These are phyloP conservation scores for Notoglanidium macrostoma DNA, from an alignment of 2,797 vertebrate species.

Conservation along the genomic window DNA sequence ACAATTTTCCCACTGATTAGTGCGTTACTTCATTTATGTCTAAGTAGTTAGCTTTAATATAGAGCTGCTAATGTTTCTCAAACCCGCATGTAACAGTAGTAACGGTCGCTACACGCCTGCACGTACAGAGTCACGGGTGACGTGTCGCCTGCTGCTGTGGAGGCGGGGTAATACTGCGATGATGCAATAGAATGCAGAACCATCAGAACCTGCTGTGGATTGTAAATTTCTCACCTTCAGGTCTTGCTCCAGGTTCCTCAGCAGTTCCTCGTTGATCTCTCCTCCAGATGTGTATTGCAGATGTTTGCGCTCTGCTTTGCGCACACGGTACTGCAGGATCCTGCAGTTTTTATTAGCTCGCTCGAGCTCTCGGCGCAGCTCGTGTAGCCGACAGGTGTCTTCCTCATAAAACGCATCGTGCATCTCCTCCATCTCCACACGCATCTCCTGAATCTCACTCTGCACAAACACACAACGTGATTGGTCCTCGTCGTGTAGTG, in stretches of 20 bases:
- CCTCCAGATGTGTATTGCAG: slow-evolving; percentile 90
- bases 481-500: not conserved
- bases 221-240: slow-evolving; percentile 79
- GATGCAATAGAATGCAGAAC: not conserved
- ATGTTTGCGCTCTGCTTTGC: slow-evolving; percentile 94
- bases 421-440: slow-evolving; percentile 98
- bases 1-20: not conserved
- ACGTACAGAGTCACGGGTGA: too few species aligned
- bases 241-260: slow-evolving; percentile 96
- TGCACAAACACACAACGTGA: slow-evolving; percentile 55
- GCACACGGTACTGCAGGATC: slow-evolving; percentile 96
- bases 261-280: slow-evolving; percentile 91
- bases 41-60: not conserved
- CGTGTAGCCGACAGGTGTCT: slow-evolving; percentile 95
- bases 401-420: slow-evolving; percentile 97
- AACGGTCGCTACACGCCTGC: not conserved
- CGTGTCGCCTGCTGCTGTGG: not conserved
- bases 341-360: slow-evolving; percentile 98
- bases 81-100: not conserved
- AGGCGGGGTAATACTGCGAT: not conserved
- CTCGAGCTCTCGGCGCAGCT: slow-evolving; percentile 95
- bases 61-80: not conserved
- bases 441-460: slow-evolving; percentile 95
- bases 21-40: not conserved
- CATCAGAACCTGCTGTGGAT: not conserved